These are phyloP conservation scores for Periphyllus acericola DNA, from an alignment of 2,888 invertebrate genomes.

Conservation along the genomic window DNA sequence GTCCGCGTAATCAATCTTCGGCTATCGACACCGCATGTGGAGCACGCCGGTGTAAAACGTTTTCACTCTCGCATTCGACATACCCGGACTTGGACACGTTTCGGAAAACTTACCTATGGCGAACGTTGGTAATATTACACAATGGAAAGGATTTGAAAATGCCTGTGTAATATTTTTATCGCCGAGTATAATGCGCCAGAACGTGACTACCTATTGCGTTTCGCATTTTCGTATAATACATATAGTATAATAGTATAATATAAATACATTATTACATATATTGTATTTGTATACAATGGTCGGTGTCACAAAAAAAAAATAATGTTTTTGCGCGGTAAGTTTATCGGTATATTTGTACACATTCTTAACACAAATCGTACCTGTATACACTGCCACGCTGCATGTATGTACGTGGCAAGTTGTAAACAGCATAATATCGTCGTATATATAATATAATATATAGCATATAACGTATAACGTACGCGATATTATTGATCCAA, in stretches of 20 bases:
- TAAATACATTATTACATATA: background rate
- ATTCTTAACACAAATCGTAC: background rate
- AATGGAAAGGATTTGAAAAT: conserved; percentile 48
- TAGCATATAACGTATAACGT: background rate
- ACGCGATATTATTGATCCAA: background rate
- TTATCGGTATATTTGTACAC: too few relatives aligned
- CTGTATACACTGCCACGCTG: too few relatives aligned
- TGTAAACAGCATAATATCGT: background rate
- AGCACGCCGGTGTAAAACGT: background rate
- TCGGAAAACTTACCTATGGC: conserved; percentile 50
- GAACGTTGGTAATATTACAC: conserved; percentile 20
- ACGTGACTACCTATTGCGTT: conserved; percentile 38
- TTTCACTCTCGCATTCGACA: conserved; percentile 54
- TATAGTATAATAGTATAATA: background rate
- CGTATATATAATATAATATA: background rate
- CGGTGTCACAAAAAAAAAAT: background rate
- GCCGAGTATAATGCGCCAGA: background rate
- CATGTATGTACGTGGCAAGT: too few relatives aligned
- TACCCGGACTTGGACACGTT: conserved; percentile 46
- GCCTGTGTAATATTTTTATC: background rate
- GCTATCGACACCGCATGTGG: conserved; percentile 57
- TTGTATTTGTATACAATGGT: background rate
- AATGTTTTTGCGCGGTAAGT: background rate
- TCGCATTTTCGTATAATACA: conserved; percentile 10
- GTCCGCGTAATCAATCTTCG: conserved; percentile 53